Base-by-base conservation (phyloP, 2,797 vertebrate genomes). In the Melanotaenia maccullochi region DNA sequence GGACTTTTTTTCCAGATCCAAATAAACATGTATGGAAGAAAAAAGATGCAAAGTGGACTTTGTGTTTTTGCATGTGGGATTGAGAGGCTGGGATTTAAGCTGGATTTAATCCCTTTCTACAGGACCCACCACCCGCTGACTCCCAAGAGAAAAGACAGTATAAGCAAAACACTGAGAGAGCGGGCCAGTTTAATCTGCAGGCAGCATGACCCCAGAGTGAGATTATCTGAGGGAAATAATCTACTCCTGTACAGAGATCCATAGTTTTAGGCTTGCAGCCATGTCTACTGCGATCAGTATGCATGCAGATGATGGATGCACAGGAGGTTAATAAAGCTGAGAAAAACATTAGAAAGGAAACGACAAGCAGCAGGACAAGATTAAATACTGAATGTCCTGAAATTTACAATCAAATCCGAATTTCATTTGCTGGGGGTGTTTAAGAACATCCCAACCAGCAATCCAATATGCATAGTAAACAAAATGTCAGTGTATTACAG, bases 181-280 rank as follows among this genome's bases (percentile, higher is more conserved):
- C 36, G 71, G 77, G 78, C 65, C 82, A 78, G 87, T 84, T 87
- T 93, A 93, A 94, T 94, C 90, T 91, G 89, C 64, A 63, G 79
- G 80, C 84, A 66, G 79, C 81, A 78, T 88, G 87, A 76, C 66
- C 71, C 79, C 72, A 32, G 68, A 81, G 60, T 81, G 77, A 89
- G 91, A 94, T 94, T 92, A 95, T 90, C 76, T 89, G 78, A 52
- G 65, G 75, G 65, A 75, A 85, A 87, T 93, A 94, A 94, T 93
- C 92, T 88, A 83, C 78, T 74, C 67, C 60, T 61, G 65, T 67
- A 60, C 73, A 51, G 55, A 60, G 73, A 73, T 60, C 59, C 61
- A 72, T 63, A 66, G 73, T 81, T 89, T 87, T 75, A 49, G 67
- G 67, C 59, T 60, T n/a, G 35, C 7, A 52, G 58, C 51, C 69